A percentile compares a stretch with the other conserved stretches of the same genome.
phyloP scores from a whole-genome alignment of 2,888 invertebrate species.

The Stenodema calcarata region DNA sequence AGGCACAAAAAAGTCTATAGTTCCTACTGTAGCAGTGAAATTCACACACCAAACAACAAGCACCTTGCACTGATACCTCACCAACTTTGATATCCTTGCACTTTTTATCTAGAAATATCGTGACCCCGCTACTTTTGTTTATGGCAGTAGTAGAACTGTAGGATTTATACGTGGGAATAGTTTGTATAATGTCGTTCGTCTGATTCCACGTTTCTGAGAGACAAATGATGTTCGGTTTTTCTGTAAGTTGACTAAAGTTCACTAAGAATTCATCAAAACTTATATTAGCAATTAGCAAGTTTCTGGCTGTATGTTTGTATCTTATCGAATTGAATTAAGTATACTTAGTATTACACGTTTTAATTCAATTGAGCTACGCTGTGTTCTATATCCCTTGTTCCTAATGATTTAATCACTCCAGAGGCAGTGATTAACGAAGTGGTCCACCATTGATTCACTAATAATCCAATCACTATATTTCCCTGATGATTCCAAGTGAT shows the following conservation, averaged over 20 bases:
- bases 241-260: too few relatives aligned
- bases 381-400: too few relatives aligned
- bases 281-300: background rate
- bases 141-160: background rate
- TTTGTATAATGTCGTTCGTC: background rate
- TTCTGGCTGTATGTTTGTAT: constrained; percentile 5
- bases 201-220: constrained; percentile 25
- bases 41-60: constrained; percentile 7
- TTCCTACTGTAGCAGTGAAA: background rate
- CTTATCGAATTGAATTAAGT: background rate
- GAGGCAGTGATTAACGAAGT: background rate
- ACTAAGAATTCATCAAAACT: too few relatives aligned
- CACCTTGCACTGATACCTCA: background rate
- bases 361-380: too few relatives aligned
- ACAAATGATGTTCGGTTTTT: too few relatives aligned
- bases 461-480: too few relatives aligned
- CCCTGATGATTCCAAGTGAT: too few relatives aligned
- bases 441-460: too few relatives aligned
- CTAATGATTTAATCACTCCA: too few relatives aligned
- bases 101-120: background rate
- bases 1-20: background rate
- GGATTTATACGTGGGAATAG: constrained; percentile 6
- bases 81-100: background rate
- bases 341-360: too few relatives aligned
- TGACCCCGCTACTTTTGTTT: constrained; percentile 20